phyloP scores from a whole-genome alignment of 2,888 invertebrate genomes.

The Drosophila imparisetae region DNA sequence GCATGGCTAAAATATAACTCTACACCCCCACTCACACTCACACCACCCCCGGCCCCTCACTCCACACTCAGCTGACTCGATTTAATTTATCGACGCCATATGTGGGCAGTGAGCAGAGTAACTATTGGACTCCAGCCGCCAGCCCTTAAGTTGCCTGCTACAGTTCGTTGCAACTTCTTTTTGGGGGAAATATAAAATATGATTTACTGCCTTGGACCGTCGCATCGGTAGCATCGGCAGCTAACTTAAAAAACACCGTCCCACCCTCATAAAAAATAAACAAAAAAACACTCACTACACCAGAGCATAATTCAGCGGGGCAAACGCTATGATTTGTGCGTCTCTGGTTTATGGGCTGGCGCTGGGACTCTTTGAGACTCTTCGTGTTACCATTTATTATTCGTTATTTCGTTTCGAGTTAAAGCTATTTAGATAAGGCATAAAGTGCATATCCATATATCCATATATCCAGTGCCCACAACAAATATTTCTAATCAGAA shows the following conservation, averaged over 20 bases:
- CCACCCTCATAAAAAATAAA: background rate
- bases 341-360: conserved; percentile 63
- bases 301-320: conserved; percentile 70
- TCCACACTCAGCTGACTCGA: conserved; percentile 12
- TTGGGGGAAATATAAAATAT: conserved; percentile 83
- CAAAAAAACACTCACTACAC: background rate
- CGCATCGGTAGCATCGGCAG: conserved; percentile 53
- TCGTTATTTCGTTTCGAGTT: conserved; percentile 39
- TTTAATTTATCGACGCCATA: conserved; percentile 84
- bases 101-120: conserved; percentile 74
- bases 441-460: conserved; percentile 8
- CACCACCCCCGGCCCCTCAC: background rate
- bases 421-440: conserved; percentile 41
- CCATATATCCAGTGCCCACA: background rate
- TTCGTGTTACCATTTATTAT: conserved; percentile 28
- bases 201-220: conserved; percentile 81
- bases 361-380: conserved; percentile 19
- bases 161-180: conserved; percentile 58
- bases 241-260: conserved; percentile 19
- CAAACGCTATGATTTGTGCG: conserved; percentile 74
- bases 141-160: conserved; percentile 52
- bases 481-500: background rate
- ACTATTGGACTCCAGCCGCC: conserved; percentile 60
- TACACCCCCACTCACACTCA: conserved; percentile 7
- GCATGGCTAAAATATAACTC: conserved; percentile 61